Evolutionary conservation across 2,113 vertebrate genomes (phyloP), one percentile per base, ranked within the genome.

Genomic region (Xenus cinereus): DNA sequence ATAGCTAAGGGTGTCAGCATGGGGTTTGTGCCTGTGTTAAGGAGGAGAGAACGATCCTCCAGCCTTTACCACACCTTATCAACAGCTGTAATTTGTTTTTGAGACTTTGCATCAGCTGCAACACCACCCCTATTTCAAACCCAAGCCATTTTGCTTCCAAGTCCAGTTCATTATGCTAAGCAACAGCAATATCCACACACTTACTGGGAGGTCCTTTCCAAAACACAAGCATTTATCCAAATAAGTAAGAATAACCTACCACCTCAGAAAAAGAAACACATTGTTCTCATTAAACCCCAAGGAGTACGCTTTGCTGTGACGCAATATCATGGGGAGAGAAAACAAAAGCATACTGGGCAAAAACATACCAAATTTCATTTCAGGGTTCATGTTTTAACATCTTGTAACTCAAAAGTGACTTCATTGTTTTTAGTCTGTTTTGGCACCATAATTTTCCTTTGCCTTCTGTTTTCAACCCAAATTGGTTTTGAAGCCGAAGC

Each of bases 241-340:
- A 68, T 50, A 69, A 88, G 12, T 62, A 53, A 69, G 63, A 86
- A 72, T 33, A 79, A 85, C 21, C 43, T 80, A 14, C 72, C 46
- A 67, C 50, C 76, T 95, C 89, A 71, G 90, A 45, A 87, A 74
- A 74, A 78, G 63, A 62, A 87, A 88, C 76, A 90, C 26, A 63
- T 62, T 87, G 76, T 90, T 97, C 93, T 27, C 46, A 71, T 90
- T 93, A 86, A 86, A 86, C n/a, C 35, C 63, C 26, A 74, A 77
- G 35, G n/a, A 87, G 8, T 18, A 6, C 45, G 37, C 8, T 88
- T 84, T 4, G 1, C 37, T 77, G 22, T 88, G 78, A 74, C 1
- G 17, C 79, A 57, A 8, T 57, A 62, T 71, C 63, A 23, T 6
- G 26, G 41, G 37, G 72, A 86, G 43, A 86, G 51, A 74, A 93